Conservation (phyloP, 1,140 invertebrate species). For the Pseudomyrmex cubaensis region DNA sequence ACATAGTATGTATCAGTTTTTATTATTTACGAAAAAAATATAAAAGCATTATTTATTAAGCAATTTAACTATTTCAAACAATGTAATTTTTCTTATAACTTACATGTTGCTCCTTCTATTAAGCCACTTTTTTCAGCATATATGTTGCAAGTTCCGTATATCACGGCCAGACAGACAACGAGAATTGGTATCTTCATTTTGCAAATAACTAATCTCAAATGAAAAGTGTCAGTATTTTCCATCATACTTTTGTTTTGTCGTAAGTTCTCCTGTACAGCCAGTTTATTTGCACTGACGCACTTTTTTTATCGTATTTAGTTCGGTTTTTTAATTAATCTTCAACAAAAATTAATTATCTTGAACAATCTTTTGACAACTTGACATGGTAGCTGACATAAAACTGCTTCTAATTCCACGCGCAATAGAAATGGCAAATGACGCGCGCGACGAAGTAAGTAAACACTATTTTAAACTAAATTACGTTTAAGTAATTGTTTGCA, state of each 20-base stretch:
- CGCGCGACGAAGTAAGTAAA: neutral
- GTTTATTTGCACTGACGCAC: neutral
- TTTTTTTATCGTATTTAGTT: conserved; percentile 17
- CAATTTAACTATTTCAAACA: conserved; percentile 1
- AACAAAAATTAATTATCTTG: conserved; percentile 28
- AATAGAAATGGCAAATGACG: conserved; percentile 24
- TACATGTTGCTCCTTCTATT: neutral
- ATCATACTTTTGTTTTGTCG: neutral
- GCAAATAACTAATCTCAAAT: neutral
- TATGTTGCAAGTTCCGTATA: neutral
- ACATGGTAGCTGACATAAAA: conserved; percentile 13
- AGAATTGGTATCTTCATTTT: conserved; percentile 40
- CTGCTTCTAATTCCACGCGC: neutral
- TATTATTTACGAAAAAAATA: neutral
- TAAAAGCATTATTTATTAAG: neutral
- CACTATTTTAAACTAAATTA: neutral
- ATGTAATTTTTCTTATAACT: neutral
- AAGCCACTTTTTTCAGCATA: neutral
- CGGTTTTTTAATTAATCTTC: neutral
- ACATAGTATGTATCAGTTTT: too few relatives aligned
- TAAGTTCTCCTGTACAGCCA: neutral
- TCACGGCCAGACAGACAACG: conserved; percentile 13
- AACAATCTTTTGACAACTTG: conserved; percentile 31
- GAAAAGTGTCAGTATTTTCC: neutral
- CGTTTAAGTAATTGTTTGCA: neutral